A percentile compares a stretch with the other conserved stretches of the same genome.
Evolutionary conservation across 2,888 invertebrate species (phyloP).

Genomic region (Sminthurides aquaticus): DNA sequence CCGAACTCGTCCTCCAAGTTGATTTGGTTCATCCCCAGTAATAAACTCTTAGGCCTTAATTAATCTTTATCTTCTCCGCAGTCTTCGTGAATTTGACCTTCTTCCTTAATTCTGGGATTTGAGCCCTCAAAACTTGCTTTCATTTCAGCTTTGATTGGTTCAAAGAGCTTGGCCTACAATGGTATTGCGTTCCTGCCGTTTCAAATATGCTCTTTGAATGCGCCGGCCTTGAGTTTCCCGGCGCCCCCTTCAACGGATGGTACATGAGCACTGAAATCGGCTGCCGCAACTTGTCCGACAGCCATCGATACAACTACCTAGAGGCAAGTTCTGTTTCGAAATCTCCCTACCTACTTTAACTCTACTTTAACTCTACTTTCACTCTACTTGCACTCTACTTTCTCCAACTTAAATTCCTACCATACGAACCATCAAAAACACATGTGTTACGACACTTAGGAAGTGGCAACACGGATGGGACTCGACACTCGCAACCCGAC

Average conservation of each 20-base stretch:
- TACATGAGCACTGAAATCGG: conserved; percentile 97
- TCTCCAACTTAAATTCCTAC: no score
- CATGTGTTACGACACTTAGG: conserved; percentile 65
- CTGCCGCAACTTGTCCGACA: conserved; percentile 82
- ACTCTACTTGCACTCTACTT: no score
- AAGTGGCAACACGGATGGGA: conserved; percentile 75
- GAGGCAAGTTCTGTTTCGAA: conserved; percentile 60
- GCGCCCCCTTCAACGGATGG: conserved; percentile 93
- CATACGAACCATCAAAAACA: background rate
- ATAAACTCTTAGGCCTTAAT: conserved; percentile 55
- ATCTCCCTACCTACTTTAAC: no score
- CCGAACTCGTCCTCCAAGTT: conserved; percentile 78
- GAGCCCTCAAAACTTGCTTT: no score
- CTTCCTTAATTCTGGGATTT: no score
- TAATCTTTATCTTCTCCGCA: no score
- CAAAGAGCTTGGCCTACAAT: conserved; percentile 70
- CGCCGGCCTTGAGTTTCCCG: conserved; percentile 88
- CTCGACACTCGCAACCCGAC: conserved; percentile 77
- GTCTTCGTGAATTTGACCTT: no score
- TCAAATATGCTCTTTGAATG: conserved; percentile 89
- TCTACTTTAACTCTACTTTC: no score
- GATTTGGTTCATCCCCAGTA: conserved; percentile 81
- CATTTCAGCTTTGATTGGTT: conserved; percentile 89
- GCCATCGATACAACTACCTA: conserved; percentile 74
- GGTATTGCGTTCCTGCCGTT: conserved; percentile 88